phyloP scores from a whole-genome alignment of 2,888 invertebrate genomes.

The Papilio elwesi region DNA sequence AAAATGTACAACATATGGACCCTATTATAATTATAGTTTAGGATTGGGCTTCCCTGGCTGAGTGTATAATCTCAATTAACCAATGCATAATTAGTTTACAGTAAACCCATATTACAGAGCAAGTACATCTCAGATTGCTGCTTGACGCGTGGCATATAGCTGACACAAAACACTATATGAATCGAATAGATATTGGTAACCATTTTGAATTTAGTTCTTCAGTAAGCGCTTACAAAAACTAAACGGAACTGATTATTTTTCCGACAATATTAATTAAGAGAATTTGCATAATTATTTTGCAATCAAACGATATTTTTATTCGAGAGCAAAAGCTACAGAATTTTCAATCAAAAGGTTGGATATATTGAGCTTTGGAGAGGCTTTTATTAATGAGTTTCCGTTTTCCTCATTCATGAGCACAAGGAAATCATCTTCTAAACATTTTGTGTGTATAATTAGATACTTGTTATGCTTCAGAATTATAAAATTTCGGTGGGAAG shows the following conservation, averaged over 20 bases:
- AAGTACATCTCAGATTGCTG: background rate
- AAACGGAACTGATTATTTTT: too few species aligned
- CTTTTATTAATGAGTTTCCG: conserved; percentile 4
- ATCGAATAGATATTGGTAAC: too few species aligned
- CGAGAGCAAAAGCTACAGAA: background rate
- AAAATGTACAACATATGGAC: background rate
- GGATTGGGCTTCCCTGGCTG: background rate
- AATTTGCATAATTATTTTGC: too few species aligned
- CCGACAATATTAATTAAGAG: too few species aligned
- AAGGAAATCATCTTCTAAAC: conserved; percentile 3
- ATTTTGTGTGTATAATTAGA: background rate
- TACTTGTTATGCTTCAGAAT: too few species aligned
- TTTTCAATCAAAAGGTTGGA: background rate
- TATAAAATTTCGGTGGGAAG: too few species aligned
- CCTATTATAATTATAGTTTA: background rate
- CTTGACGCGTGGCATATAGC: background rate
- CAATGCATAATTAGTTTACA: conserved; percentile 1
- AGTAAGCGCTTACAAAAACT: too few species aligned
- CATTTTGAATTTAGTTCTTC: too few species aligned
- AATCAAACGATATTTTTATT: background rate
- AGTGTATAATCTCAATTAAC: background rate
- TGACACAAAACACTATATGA: background rate
- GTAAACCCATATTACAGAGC: background rate
- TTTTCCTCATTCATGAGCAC: background rate
- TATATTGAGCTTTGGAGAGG: background rate